phyloP scores from a whole-genome alignment of 1,140 invertebrate species.

The Zophobas atratus region DNA sequence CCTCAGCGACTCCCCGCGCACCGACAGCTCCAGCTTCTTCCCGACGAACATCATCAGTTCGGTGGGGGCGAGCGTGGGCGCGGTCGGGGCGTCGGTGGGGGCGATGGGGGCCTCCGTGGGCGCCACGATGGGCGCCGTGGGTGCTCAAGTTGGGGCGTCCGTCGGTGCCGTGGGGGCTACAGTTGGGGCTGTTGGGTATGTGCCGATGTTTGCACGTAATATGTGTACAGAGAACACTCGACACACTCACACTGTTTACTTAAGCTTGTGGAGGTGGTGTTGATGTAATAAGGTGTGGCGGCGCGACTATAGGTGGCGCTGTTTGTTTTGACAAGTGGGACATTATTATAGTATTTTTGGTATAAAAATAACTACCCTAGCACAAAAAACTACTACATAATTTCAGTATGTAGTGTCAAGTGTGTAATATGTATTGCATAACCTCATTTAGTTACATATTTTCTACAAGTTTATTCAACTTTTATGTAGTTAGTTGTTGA shows the following conservation, averaged over 20 bases:
- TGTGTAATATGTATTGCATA: background rate
- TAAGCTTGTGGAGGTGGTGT: conserved; percentile 10
- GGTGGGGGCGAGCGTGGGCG: conserved; percentile 62
- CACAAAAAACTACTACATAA: too few species aligned
- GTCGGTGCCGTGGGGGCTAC: conserved; percentile 63
- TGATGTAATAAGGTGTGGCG: background rate
- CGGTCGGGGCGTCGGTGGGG: conserved; percentile 63
- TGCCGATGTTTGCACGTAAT: conserved; percentile 57
- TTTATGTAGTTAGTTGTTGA: too few species aligned
- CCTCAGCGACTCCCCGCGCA: conserved; percentile 65
- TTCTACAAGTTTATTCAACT: too few species aligned
- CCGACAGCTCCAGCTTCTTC: conserved; percentile 63
- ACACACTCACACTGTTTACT: conserved; percentile 24
- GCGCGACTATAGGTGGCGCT: too few species aligned
- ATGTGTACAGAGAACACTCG: conserved; percentile 1
- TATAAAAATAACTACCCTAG: too few species aligned
- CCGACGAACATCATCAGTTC: conserved; percentile 66
- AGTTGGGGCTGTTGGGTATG: conserved; percentile 66
- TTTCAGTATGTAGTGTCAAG: background rate
- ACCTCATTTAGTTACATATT: background rate
- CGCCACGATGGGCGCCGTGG: conserved; percentile 63
- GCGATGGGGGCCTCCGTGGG: conserved; percentile 63
- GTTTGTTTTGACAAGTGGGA: too few species aligned
- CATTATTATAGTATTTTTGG: too few species aligned
- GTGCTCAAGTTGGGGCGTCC: conserved; percentile 60